Percentiles rank a stretch among this genome's conserved stretches.
These are phyloP conservation scores for Chironomus riparius DNA, from an alignment of 2,888 invertebrate genomes.

Conservation along the genomic window DNA sequence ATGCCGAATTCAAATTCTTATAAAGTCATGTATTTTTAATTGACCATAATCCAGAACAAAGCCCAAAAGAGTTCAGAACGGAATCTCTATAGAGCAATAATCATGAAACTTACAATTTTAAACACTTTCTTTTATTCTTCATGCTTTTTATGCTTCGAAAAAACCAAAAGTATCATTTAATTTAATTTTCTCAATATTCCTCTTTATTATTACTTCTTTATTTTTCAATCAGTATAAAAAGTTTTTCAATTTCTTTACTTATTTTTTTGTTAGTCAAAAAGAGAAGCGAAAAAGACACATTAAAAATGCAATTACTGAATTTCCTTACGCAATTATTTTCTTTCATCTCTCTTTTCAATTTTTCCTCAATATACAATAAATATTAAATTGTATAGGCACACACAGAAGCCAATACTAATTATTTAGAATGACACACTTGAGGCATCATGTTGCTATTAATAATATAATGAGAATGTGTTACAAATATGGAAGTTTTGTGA, in stretches of 20 bases:
- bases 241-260: no score
- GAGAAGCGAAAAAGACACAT: neutral
- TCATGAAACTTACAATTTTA: no score
- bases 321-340: neutral
- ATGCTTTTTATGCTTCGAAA: neutral
- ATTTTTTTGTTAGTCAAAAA: neutral
- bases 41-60: no score
- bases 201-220: neutral
- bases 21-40: no score
- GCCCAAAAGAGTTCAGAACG: no score
- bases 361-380: no score
- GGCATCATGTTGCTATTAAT: neutral
- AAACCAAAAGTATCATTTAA: neutral
- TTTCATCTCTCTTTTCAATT: neutral
- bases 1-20: no score
- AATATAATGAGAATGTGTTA: neutral
- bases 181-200: neutral
- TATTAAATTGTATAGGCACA: neutral
- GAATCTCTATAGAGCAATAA: no score
- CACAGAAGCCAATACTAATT: neutral
- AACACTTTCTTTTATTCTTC: no score
- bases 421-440: constrained; percentile 4
- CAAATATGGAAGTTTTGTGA: neutral
- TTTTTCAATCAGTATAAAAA: no score
- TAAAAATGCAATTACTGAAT: neutral